Evolutionary conservation across 2,113 vertebrate genomes (phyloP).

Genomic region (Illadopsis cleaveri): DNA sequence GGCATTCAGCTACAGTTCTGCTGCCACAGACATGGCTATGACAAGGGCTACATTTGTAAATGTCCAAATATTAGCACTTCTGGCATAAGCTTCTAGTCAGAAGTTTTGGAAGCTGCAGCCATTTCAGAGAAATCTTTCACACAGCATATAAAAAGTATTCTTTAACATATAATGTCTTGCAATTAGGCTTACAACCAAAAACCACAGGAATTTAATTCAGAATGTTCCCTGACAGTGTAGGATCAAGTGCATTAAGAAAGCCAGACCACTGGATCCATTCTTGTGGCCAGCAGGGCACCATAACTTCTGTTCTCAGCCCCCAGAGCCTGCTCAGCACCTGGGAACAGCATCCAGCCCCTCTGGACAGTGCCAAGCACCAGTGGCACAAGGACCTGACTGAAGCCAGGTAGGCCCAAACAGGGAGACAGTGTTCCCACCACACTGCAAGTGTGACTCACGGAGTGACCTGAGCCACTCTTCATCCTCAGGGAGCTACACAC

Average conservation of each 20-base stretch:
- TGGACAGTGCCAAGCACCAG: neutral
- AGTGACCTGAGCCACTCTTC: neutral
- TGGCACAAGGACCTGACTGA: rapidly evolving
- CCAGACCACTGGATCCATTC: neutral
- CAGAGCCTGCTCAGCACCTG: neutral
- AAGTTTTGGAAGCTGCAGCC: neutral
- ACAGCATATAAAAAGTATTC: neutral
- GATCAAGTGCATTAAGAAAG: neutral
- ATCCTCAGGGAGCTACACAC: neutral
- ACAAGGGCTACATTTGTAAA: neutral
- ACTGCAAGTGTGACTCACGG: rapidly evolving
- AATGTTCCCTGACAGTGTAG: neutral
- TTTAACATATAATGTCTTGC: neutral
- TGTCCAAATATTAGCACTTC: neutral
- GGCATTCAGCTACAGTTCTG: neutral
- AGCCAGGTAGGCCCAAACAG: neutral
- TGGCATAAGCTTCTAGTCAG: neutral
- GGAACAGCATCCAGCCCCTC: neutral
- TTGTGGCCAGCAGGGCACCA: neutral
- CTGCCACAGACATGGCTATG: neutral
- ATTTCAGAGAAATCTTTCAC: neutral
- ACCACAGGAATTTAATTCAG: neutral
- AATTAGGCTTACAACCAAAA: neutral
- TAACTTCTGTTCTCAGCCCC: neutral
- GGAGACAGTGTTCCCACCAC: neutral